Evolutionary conservation across 2,113 vertebrate genomes (phyloP).

Genomic region (Phylloscopus trochilus): DNA sequence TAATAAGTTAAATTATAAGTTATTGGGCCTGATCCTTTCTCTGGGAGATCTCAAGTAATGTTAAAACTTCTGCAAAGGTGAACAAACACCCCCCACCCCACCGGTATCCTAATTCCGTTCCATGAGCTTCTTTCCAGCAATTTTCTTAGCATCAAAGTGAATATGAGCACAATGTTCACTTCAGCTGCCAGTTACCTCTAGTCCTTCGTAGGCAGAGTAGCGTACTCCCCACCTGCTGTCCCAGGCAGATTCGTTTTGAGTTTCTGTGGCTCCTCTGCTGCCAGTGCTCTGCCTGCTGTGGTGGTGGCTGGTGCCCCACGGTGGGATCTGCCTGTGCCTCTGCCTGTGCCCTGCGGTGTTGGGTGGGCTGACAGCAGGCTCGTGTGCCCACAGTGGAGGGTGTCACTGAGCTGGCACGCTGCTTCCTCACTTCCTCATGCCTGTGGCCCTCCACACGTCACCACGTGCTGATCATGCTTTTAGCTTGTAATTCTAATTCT

Average conservation of each 20-base stretch:
- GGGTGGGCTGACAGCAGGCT: not conserved
- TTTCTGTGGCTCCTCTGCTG: not conserved
- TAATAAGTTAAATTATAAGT: no score
- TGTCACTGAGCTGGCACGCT: fast-evolving
- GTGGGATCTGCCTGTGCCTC: not conserved
- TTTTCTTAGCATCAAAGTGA: fast-evolving
- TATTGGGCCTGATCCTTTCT: not conserved
- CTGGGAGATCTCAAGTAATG: not conserved
- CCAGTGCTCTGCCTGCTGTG: fast-evolving
- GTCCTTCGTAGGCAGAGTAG: fast-evolving
- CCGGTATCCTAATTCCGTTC: not conserved
- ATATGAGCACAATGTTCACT: fast-evolving
- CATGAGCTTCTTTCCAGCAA: not conserved
- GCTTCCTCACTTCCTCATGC: fast-evolving
- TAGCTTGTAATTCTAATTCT: fast-evolving
- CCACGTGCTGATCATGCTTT: not conserved
- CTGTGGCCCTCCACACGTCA: fast-evolving
- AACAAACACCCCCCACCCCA: fast-evolving
- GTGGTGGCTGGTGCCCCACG: not conserved
- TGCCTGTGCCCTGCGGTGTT: fast-evolving
- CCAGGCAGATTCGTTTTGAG: not conserved
- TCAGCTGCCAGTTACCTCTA: not conserved
- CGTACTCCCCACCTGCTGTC: fast-evolving
- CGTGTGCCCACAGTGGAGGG: fast-evolving
- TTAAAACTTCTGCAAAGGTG: not conserved